Evolutionary conservation across 2,888 invertebrate genomes (phyloP).

Genomic region (Caradrina kadenii): DNA sequence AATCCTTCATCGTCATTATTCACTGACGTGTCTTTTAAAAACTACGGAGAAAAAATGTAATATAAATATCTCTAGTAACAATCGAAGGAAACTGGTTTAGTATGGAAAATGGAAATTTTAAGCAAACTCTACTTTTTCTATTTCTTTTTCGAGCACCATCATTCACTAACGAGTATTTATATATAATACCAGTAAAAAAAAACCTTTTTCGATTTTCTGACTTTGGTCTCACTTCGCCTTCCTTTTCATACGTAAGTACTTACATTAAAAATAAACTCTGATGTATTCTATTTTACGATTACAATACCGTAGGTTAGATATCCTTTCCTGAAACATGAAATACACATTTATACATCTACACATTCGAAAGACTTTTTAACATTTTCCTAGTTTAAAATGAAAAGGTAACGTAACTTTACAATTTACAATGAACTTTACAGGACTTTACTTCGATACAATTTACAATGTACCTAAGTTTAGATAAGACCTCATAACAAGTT

Average conservation of each 20-base stretch:
- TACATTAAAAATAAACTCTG: background rate
- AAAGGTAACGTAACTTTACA: too few species aligned
- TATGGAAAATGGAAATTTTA: too few species aligned
- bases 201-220: too few species aligned
- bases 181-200: background rate
- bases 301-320: background rate
- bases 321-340: background rate
- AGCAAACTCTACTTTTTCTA: too few species aligned
- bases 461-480: constrained; percentile 1
- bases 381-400: background rate
- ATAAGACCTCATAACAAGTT: background rate
- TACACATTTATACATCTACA: too few species aligned
- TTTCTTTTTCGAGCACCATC: background rate
- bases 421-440: too few species aligned
- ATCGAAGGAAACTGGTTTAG: background rate
- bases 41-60: too few species aligned
- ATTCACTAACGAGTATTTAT: background rate
- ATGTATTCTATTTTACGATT: background rate
- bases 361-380: background rate
- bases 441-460: too few species aligned
- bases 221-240: background rate
- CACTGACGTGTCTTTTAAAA: too few species aligned
- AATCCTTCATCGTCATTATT: background rate
- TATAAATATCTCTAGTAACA: background rate
- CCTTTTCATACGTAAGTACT: background rate